Conservation (phyloP, 2,113 vertebrate species). For the Phrynocephalus versicolor region DNA sequence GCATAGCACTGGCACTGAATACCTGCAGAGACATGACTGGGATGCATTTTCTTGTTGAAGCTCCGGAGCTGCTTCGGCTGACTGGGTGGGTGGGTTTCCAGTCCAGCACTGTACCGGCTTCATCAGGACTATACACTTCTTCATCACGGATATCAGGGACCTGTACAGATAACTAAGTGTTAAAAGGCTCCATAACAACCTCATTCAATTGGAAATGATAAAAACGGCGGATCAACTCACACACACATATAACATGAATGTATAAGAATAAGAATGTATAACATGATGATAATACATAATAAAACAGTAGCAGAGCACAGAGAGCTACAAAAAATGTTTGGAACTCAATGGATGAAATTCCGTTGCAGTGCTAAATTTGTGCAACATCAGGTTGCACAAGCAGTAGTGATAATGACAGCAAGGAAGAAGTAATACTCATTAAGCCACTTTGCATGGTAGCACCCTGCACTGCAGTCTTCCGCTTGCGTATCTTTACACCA, state of each 20-base stretch:
- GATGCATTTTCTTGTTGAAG: conserved; percentile 78
- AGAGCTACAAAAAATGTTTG: too few relatives aligned
- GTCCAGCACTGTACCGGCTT: conserved; percentile 69
- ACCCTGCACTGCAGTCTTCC: too few relatives aligned
- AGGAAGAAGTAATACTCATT: too few relatives aligned
- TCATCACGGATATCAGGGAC: conserved; percentile 84
- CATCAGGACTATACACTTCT: conserved; percentile 76
- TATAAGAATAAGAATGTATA: neutral
- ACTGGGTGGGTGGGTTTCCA: conserved; percentile 76
- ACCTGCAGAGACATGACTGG: conserved; percentile 84
- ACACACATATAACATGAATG: too few relatives aligned
- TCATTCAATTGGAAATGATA: neutral
- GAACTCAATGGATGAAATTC: too few relatives aligned
- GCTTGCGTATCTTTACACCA: too few relatives aligned
- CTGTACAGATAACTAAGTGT: conserved; percentile 61
- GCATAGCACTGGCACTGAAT: conserved; percentile 2
- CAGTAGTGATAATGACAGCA: too few relatives aligned
- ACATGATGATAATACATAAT: too few relatives aligned
- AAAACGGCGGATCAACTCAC: neutral
- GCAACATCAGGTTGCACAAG: too few relatives aligned
- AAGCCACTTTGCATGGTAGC: too few relatives aligned
- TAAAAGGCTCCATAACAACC: neutral
- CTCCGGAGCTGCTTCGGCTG: conserved; percentile 59
- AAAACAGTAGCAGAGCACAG: neutral
- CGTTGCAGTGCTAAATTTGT: too few relatives aligned